These are phyloP conservation scores for Emmelina monodactyla DNA, from an alignment of 2,888 invertebrate genomes.

Conservation along the genomic window DNA sequence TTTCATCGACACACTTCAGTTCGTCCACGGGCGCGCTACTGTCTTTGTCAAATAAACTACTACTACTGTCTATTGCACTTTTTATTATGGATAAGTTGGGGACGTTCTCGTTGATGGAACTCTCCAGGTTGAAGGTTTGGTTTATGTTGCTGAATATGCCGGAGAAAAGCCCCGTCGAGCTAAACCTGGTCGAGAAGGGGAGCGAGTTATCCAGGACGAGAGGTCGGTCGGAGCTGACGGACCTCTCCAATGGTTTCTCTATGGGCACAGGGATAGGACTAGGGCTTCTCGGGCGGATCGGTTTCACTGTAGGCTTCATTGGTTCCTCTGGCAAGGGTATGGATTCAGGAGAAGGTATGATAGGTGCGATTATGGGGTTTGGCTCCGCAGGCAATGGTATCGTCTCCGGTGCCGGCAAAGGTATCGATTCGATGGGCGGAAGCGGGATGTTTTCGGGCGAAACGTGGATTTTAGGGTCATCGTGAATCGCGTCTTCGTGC, in stretches of 20 bases:
- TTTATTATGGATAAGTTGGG: constrained; percentile 58
- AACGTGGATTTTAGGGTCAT: constrained; percentile 34
- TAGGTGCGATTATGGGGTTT: constrained; percentile 18
- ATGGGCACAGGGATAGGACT: constrained; percentile 20
- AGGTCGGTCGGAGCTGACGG: constrained; percentile 27
- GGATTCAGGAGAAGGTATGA: constrained; percentile 38
- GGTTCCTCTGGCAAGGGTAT: constrained; percentile 50
- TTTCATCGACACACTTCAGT: constrained; percentile 54
- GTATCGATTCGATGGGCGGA: constrained; percentile 54
- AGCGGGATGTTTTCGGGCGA: constrained; percentile 49
- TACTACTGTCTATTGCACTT: constrained; percentile 60
- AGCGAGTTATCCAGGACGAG: constrained; percentile 34
- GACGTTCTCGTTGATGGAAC: constrained; percentile 41
- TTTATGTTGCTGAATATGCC: constrained; percentile 53
- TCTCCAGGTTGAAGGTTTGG: constrained; percentile 35
- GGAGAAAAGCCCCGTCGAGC: constrained; percentile 50
- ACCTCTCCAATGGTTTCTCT: constrained; percentile 18
- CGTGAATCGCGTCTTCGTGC: constrained; percentile 24
- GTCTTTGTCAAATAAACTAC: constrained; percentile 48
- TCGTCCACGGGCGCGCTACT: constrained; percentile 47
- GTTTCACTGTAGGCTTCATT: no score
- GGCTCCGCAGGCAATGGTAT: constrained; percentile 41
- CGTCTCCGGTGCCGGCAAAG: constrained; percentile 40
- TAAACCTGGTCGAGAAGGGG: constrained; percentile 44
- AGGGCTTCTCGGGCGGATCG: constrained; percentile 21